These are phyloP conservation scores for Patagioenas fasciata DNA, from an alignment of 2,113 vertebrate genomes.

Conservation along the genomic window DNA sequence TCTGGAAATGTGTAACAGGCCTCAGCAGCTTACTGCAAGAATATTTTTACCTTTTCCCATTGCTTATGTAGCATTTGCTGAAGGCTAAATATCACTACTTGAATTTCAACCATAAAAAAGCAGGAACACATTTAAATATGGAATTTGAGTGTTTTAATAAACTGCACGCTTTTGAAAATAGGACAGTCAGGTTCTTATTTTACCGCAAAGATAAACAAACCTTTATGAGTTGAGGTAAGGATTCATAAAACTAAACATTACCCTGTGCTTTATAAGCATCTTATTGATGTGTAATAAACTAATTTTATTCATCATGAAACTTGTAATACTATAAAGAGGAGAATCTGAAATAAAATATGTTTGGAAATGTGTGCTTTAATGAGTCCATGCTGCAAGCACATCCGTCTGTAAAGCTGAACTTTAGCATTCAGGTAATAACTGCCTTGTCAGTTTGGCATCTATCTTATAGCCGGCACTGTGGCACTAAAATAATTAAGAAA, in stretches of 20 bases:
- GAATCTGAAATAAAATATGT: neutral
- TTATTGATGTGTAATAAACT: neutral
- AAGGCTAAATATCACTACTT: neutral
- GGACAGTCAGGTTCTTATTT: neutral
- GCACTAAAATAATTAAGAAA: conserved; percentile 33
- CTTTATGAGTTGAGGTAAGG: neutral
- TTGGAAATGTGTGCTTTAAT: conserved; percentile 2
- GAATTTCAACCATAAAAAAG: neutral
- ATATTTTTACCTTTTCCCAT: neutral
- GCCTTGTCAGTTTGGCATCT: neutral
- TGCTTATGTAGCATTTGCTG: neutral
- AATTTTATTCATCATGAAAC: neutral
- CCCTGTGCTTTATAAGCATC: neutral
- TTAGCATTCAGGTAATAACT: conserved; percentile 10
- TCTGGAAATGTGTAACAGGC: neutral
- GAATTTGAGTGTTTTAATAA: neutral
- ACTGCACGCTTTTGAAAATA: neutral
- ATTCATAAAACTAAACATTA: neutral
- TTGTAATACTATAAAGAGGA: neutral
- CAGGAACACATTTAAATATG: neutral
- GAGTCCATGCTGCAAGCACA: neutral
- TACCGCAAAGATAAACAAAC: neutral
- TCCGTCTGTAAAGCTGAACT: conserved; percentile 1
- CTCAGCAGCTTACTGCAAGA: neutral
- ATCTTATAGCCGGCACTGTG: neutral